These are phyloP conservation scores for Apodemus agrarius DNA, from an alignment of 2,797 vertebrate genomes.

Conservation along the genomic window DNA sequence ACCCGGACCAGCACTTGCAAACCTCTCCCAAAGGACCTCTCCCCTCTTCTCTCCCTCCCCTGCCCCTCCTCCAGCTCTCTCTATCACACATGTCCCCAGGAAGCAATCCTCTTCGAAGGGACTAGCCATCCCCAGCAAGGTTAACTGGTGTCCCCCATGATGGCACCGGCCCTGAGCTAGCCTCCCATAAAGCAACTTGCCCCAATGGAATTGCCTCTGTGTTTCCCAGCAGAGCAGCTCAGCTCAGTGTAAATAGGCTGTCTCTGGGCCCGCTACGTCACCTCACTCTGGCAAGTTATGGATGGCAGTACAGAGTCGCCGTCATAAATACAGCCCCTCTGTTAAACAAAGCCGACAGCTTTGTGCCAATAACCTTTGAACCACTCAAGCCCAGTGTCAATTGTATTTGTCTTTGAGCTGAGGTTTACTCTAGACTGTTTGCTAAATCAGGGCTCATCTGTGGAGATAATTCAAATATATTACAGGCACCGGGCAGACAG, in stretches of 20 bases:
- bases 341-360: conserved; percentile 83
- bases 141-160: conserved; percentile 61
- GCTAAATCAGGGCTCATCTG: conserved; percentile 78
- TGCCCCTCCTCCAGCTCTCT: background rate
- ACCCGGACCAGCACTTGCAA: background rate
- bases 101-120: background rate
- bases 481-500: conserved; percentile 66
- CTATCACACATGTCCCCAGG: background rate
- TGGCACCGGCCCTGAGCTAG: conserved; percentile 61
- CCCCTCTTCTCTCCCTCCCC: background rate
- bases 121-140: conserved; percentile 31
- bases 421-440: conserved; percentile 80
- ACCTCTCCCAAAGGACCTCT: background rate
- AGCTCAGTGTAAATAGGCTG: conserved; percentile 73
- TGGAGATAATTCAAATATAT: conserved; percentile 82
- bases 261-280: conserved; percentile 53
- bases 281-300: conserved; percentile 45
- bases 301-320: conserved; percentile 56
- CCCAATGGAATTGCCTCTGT: conserved; percentile 55
- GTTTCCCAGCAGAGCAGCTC: conserved; percentile 69
- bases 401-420: conserved; percentile 81
- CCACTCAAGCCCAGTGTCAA: conserved; percentile 82
- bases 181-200: conserved; percentile 70
- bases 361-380: conserved; percentile 85
- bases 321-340: conserved; percentile 79